Evolutionary conservation across 1,140 invertebrate species (phyloP).

Genomic region (Diploscapter pachys): DNA sequence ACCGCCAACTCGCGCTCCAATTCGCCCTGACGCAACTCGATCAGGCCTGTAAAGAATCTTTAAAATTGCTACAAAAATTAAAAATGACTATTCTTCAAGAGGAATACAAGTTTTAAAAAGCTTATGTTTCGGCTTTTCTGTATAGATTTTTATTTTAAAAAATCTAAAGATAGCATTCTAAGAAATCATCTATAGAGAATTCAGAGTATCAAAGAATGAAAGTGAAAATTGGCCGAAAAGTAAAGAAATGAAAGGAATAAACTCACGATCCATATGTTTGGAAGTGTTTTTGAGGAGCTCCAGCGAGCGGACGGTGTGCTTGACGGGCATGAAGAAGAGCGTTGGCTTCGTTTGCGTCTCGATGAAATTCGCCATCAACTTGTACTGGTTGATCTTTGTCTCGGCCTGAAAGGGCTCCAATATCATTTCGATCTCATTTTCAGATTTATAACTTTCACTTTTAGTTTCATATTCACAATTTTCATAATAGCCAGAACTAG

Average conservation of each 20-base stretch:
- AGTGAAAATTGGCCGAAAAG: no score
- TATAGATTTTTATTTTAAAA: no score
- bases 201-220: no score
- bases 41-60: conserved; percentile 1
- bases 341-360: conserved; percentile 10
- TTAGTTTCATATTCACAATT: background rate
- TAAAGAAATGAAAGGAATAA: background rate
- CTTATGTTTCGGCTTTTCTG: no score
- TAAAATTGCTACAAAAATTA: background rate
- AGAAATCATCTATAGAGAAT: no score
- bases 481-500: background rate
- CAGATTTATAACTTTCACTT: background rate
- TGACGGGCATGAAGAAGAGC: conserved; percentile 25
- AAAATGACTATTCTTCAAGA: background rate
- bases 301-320: conserved; percentile 17
- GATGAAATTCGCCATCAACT: conserved; percentile 14
- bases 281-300: conserved; percentile 15
- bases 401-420: conserved; percentile 13
- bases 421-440: background rate
- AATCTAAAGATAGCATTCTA: no score
- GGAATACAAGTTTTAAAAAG: conserved; percentile 7
- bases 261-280: conserved; percentile 2
- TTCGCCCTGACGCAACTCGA: background rate
- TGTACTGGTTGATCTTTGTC: conserved; percentile 16
- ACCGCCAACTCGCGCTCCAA: conserved; percentile 9